Evolutionary conservation across 1,140 invertebrate species (phyloP).

Genomic region (Meloidogyne exigua): DNA sequence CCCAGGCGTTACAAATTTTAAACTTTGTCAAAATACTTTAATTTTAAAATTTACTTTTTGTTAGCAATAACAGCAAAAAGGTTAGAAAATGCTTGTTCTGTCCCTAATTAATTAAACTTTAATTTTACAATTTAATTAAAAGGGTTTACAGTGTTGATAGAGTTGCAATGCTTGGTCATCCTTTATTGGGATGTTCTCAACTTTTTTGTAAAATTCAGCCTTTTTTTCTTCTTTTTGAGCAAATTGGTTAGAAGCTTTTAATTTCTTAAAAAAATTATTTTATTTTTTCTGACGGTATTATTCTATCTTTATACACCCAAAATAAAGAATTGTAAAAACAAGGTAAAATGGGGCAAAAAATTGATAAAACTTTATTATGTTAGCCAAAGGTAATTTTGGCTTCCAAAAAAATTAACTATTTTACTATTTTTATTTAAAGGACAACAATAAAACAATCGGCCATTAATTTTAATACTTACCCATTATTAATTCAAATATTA

Average conservation of each 20-base stretch:
- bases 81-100: conserved; percentile 23
- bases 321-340: no score
- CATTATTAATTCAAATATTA: no score
- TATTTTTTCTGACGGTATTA: no score
- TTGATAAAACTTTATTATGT: no score
- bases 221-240: not conserved
- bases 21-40: no score
- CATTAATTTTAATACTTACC: no score
- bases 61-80: conserved; percentile 23
- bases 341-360: no score
- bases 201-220: conserved; percentile 20
- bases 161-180: conserved; percentile 19
- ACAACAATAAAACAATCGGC: no score
- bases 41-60: conserved; percentile 6
- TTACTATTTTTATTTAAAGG: no score
- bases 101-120: conserved; percentile 3
- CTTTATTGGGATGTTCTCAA: conserved; percentile 3
- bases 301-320: no score
- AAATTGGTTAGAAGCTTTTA: not conserved
- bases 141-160: conserved; percentile 14
- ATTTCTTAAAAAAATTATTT: not conserved
- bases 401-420: no score
- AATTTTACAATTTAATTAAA: not conserved
- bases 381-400: no score
- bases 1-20: not conserved